Evolutionary conservation across 2,888 invertebrate genomes (phyloP).

Genomic region (Platycheirus rosarum): DNA sequence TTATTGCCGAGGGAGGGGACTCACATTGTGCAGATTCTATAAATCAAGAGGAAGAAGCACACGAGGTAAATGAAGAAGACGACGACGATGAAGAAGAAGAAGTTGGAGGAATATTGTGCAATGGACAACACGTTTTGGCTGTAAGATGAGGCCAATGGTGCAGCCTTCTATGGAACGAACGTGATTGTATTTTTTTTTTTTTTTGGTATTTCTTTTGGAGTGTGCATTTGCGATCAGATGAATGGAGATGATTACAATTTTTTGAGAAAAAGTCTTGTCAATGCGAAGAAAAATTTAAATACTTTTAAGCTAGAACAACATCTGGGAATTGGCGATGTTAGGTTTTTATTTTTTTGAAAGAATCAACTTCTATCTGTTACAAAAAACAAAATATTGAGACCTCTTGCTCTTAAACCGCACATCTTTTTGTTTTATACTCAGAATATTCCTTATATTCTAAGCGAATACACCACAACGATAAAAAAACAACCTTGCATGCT

Average conservation of each 20-base stretch:
- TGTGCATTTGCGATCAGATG: constrained; percentile 25
- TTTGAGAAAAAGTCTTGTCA: not conserved
- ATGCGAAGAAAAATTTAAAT: not conserved
- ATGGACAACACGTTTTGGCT: constrained; percentile 45
- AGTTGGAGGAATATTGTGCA: constrained; percentile 56
- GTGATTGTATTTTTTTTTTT: constrained; percentile 45
- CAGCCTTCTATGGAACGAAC: constrained; percentile 58
- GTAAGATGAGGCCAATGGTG: constrained; percentile 48
- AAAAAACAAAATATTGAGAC: no score
- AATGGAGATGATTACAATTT: constrained; percentile 17
- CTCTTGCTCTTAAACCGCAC: no score
- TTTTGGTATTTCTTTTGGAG: not conserved
- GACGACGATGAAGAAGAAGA: constrained; percentile 15
- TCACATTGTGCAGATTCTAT: constrained; percentile 67
- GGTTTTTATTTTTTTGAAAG: no score
- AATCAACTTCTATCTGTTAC: no score
- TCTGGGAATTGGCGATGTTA: no score
- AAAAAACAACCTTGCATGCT: no score
- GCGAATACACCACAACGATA: no score
- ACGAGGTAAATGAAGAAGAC: constrained; percentile 1
- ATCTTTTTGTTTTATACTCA: no score
- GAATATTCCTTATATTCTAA: no score
- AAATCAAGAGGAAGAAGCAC: constrained; percentile 64
- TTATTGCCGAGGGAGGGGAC: constrained; percentile 25
- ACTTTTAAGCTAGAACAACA: not conserved